Conservation (phyloP, 2,888 invertebrate species). For the Neoaliturus tenellus region DNA sequence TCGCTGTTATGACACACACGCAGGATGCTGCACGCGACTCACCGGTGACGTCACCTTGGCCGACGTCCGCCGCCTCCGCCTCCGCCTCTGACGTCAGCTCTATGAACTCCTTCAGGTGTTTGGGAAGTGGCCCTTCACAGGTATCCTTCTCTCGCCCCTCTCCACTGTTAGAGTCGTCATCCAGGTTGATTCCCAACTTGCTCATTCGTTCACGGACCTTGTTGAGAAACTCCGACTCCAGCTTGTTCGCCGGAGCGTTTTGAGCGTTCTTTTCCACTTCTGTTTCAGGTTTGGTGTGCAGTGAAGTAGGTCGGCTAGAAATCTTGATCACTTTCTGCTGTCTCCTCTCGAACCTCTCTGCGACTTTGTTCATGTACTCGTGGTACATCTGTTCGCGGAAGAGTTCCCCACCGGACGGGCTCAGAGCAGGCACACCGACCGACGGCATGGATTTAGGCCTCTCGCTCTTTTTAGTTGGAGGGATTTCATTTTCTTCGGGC, state of each 20-base stretch:
- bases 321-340: constrained; percentile 89
- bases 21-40: constrained; percentile 59
- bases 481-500: constrained; percentile 32
- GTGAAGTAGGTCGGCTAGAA: constrained; percentile 73
- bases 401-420: constrained; percentile 71
- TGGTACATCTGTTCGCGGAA: constrained; percentile 89
- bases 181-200: constrained; percentile 79
- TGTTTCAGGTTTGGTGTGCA: constrained; percentile 70
- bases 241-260: constrained; percentile 74
- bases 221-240: constrained; percentile 86
- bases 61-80: constrained; percentile 66
- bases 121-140: constrained; percentile 76
- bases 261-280: constrained; percentile 66
- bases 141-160: constrained; percentile 74
- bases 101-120: constrained; percentile 88
- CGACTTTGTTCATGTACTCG: constrained; percentile 87
- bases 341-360: constrained; percentile 85
- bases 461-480: constrained; percentile 30
- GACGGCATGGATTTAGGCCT: constrained; percentile 72
- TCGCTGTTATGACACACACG: constrained; percentile 49
- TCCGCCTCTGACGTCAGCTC: constrained; percentile 72
- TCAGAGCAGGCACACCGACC: constrained; percentile 72
- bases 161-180: constrained; percentile 75
- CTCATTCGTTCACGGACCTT: constrained; percentile 84
- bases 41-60: constrained; percentile 63